Evolutionary conservation across 2,113 vertebrate genomes (phyloP).

Genomic region (Pterocles burchelli): DNA sequence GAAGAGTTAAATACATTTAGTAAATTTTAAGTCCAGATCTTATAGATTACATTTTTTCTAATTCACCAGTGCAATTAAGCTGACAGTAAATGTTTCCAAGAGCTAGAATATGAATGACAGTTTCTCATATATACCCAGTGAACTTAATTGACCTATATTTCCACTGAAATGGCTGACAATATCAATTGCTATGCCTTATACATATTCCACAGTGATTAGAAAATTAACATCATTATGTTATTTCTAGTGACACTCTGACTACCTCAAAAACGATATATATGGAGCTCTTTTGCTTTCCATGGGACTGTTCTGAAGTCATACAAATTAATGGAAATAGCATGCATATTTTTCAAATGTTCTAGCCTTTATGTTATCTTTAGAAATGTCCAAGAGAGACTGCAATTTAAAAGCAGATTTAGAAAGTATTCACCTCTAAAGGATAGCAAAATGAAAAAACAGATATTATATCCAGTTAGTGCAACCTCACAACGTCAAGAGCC

Average conservation of each 20-base stretch:
- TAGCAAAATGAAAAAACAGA: neutral
- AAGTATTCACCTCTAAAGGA: neutral
- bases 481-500: neutral
- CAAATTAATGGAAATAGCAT: neutral
- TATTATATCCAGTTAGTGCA: neutral
- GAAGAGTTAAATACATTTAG: neutral
- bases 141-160: constrained; percentile 40
- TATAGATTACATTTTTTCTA: constrained; percentile 5
- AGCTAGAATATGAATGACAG: neutral
- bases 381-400: neutral
- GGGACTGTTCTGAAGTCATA: neutral
- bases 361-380: neutral
- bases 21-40: neutral
- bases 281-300: neutral
- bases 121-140: neutral
- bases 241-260: neutral
- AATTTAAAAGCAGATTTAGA: neutral
- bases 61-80: neutral
- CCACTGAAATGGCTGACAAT: constrained; percentile 11
- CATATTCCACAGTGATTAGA: neutral
- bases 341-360: neutral
- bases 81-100: neutral
- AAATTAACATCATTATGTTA: constrained; percentile 48
- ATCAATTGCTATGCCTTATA: neutral
- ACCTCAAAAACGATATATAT: neutral